These are phyloP conservation scores for Eulemur coronatus DNA, from an alignment of 2,797 vertebrate genomes.

Conservation along the genomic window DNA sequence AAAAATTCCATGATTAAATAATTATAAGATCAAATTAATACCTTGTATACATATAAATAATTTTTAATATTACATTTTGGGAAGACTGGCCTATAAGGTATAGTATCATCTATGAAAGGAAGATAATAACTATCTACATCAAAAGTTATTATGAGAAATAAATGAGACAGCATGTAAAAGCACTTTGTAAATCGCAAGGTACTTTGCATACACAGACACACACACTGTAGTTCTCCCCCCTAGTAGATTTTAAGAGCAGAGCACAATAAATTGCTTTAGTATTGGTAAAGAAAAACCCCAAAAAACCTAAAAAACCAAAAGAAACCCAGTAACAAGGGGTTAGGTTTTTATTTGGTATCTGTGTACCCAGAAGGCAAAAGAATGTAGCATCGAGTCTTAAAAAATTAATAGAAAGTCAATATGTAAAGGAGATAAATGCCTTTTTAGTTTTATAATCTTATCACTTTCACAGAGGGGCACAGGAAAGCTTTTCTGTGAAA, in stretches of 20 bases:
- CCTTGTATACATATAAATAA: not conserved
- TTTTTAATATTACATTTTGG: not conserved
- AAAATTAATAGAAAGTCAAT: constrained; percentile 7
- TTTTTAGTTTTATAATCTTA: constrained; percentile 37
- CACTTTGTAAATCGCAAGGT: not conserved
- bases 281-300: not conserved
- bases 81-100: not conserved
- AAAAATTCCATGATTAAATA: not conserved
- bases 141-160: constrained; percentile 9
- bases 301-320: not conserved
- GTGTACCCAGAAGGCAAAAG: not conserved
- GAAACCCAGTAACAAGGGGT: not conserved
- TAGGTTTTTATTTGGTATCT: constrained; percentile 10
- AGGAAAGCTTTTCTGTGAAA: not conserved
- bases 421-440: constrained; percentile 18
- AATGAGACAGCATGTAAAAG: not conserved
- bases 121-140: not conserved
- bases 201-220: not conserved
- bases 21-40: not conserved
- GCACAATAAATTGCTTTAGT: not conserved
- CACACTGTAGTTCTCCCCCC: not conserved
- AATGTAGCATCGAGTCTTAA: not conserved
- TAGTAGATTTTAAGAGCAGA: not conserved
- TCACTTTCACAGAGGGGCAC: not conserved
- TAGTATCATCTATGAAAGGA: not conserved